These are phyloP conservation scores for Etheostoma cragini DNA, from an alignment of 2,113 vertebrate species.

Conservation along the genomic window DNA sequence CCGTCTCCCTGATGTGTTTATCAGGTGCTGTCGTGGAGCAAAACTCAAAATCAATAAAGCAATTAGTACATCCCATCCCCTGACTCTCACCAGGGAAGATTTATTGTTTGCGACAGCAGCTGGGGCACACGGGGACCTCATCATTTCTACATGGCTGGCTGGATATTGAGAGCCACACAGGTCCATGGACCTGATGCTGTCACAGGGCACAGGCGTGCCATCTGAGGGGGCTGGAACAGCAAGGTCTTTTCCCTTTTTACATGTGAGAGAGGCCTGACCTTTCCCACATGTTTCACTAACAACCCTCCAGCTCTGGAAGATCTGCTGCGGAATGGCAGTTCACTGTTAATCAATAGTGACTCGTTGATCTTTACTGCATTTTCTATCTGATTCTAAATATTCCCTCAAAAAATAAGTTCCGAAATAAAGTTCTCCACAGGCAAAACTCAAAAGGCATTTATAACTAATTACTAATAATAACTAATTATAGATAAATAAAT, in stretches of 20 bases:
- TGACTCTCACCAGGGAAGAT: constrained; percentile 67
- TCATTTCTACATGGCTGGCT: constrained; percentile 58
- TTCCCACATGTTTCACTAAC: constrained; percentile 40
- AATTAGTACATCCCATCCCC: constrained; percentile 78
- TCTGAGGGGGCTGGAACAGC: constrained; percentile 8
- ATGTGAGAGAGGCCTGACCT: constrained; percentile 52
- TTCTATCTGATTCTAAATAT: not conserved
- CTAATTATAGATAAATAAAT: not conserved
- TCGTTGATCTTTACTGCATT: constrained; percentile 7
- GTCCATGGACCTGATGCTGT: constrained; percentile 32
- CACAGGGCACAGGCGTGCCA: constrained; percentile 24
- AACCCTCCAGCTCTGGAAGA: constrained; percentile 3
- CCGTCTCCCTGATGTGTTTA: constrained; percentile 76
- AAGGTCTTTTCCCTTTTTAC: constrained; percentile 27
- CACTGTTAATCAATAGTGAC: constrained; percentile 33
- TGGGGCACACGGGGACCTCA: constrained; percentile 59
- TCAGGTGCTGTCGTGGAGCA: constrained; percentile 67
- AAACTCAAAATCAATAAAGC: constrained; percentile 82
- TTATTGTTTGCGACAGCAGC: constrained; percentile 67
- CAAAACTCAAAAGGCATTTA: not conserved
- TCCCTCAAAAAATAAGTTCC: not conserved
- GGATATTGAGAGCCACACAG: constrained; percentile 22
- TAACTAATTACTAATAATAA: no score
- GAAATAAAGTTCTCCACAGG: not conserved
- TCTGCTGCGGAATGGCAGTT: not conserved